These are phyloP conservation scores for Norana najaformis DNA, from an alignment of 2,888 invertebrate genomes.

Conservation along the genomic window DNA sequence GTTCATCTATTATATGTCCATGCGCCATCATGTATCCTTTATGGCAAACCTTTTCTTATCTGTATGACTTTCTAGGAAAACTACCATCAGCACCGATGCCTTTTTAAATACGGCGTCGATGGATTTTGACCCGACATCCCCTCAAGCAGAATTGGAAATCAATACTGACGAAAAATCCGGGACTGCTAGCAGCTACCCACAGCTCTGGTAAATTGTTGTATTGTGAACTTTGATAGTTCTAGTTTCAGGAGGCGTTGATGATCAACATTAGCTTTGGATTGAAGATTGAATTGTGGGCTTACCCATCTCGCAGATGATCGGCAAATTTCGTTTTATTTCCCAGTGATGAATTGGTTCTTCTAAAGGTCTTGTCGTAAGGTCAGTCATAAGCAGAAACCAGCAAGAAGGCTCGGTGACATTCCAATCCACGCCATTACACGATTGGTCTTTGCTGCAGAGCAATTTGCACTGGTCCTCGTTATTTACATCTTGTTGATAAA, in stretches of 20 bases:
- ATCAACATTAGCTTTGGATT: neutral
- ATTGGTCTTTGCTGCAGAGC: neutral
- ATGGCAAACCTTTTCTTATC: no score
- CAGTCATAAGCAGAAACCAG: neutral
- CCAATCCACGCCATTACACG: neutral
- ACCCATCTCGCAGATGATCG: neutral
- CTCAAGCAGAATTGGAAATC: no score
- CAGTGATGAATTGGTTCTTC: neutral
- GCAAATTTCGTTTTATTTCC: neutral
- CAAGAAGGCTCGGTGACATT: neutral
- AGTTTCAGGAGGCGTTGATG: neutral
- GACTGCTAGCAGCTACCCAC: no score
- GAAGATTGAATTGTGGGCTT: neutral
- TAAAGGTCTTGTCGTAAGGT: neutral
- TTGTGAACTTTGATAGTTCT: no score
- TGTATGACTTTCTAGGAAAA: no score
- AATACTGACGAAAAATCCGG: no score
- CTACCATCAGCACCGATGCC: no score
- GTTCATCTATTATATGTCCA: no score
- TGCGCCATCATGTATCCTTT: no score
- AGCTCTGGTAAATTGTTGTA: no score
- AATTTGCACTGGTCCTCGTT: neutral
- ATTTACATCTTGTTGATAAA: neutral
- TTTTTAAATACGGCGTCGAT: no score
- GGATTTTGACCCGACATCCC: no score